Evolutionary conservation across 2,113 vertebrate genomes (phyloP).

Genomic region (Martes martes): DNA sequence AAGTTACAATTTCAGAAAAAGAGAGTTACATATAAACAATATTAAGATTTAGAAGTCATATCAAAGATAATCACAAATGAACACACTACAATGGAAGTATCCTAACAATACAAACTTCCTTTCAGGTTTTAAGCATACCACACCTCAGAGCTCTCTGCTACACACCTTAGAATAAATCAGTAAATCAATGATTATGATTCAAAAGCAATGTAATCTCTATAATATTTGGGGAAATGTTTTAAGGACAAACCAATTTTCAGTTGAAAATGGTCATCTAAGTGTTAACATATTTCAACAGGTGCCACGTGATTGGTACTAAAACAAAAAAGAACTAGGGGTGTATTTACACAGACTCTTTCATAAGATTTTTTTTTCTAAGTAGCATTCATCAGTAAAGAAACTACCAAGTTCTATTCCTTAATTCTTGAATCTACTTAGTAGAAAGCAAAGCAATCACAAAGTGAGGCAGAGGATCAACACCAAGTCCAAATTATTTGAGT

Average conservation of each 20-base stretch:
- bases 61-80: background rate
- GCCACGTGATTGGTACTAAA: background rate
- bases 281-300: slow-evolving; percentile 19
- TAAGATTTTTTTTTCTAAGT: background rate
- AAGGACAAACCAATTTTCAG: slow-evolving; percentile 5
- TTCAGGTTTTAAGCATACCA: background rate
- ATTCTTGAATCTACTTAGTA: background rate
- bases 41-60: slow-evolving; percentile 40
- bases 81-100: background rate
- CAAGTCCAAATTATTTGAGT: background rate
- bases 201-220: background rate
- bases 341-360: background rate
- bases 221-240: background rate
- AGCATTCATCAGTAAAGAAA: background rate
- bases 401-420: background rate
- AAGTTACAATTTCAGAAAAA: slow-evolving; percentile 37
- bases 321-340: background rate
- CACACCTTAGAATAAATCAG: background rate
- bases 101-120: slow-evolving; percentile 19
- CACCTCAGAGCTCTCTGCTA: background rate
- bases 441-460: slow-evolving; percentile 29
- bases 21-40: background rate
- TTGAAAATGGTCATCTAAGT: background rate
- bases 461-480: background rate
- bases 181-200: background rate